Evolutionary conservation across 1,140 invertebrate species (phyloP), one percentile per base, ranked within the genome.

Genomic region (Mylabris phalerata): DNA sequence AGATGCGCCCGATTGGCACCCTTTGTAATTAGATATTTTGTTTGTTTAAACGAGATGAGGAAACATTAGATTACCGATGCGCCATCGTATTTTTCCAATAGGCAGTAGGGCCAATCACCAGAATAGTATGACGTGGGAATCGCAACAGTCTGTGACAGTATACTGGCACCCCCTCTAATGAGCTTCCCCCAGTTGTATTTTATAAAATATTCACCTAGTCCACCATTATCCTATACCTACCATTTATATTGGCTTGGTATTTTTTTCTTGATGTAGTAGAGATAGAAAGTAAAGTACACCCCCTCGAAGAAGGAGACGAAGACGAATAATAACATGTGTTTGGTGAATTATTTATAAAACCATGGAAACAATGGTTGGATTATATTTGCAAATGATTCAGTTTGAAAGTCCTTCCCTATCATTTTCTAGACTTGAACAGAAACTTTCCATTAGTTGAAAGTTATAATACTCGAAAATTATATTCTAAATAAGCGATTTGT

Each of bases 171-270:
- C 62, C 59, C 58, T 57, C 54, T 63, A 63, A 63, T 63, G 62
- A 63, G 62, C 55, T 60, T 19, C 32, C 62, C 58, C 62, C 55
- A 32, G 41, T 51, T 58, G 61, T 48, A 55, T 13, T 24, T 27
- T 25, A 63, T 63, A 50, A 63, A 63, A 60, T 63, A 63, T 63
- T 63, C 50, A 63, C 62, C 55, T 46, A 32, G 52, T 57, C 55
- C 51, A 63, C 62, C 62, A 63, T 63, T 63, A 63, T 63, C 58
- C 55, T 60, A 55, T 55, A 48, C 47, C 48, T 38, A 50, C 45
- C 43, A 47, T 51, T 32, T 32, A 32, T 32, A 32, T 32, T 32
- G 32, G 32, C 7, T 5, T 7, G 32, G 19, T 19, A 19, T 19
- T 19, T 19, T 19, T 2, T 32, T 51, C 10, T 40, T 63, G 61